Percentiles rank a stretch among this genome's conserved stretches.
Evolutionary conservation across 2,797 vertebrate species (phyloP).

Genomic region (Tiaroga cobitis): DNA sequence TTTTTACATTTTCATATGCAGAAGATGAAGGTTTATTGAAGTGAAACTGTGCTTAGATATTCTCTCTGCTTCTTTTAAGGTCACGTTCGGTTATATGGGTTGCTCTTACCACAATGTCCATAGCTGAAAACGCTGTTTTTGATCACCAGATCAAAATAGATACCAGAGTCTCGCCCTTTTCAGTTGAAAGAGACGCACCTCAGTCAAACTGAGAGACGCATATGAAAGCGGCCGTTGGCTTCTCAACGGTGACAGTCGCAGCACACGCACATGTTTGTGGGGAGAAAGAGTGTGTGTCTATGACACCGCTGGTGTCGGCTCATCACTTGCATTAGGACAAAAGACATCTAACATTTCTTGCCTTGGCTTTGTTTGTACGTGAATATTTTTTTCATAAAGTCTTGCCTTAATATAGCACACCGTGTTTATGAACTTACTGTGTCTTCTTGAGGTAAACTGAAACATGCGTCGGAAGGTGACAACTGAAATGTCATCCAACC

Average conservation of each 20-base stretch:
- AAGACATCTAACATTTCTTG: constrained; percentile 51
- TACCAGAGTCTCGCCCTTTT: constrained; percentile 62
- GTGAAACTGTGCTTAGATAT: constrained; percentile 57
- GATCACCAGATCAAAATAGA: constrained; percentile 71
- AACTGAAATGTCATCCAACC: constrained; percentile 38
- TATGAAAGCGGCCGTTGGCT: constrained; percentile 83
- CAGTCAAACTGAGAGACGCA: constrained; percentile 75
- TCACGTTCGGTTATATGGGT: constrained; percentile 53
- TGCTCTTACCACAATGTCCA: constrained; percentile 59
- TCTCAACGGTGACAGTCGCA: constrained; percentile 69
- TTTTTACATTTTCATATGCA: constrained; percentile 56
- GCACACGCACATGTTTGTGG: constrained; percentile 42
- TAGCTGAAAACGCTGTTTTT: constrained; percentile 68
- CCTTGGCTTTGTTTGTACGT: constrained; percentile 37
- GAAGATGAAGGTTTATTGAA: constrained; percentile 70
- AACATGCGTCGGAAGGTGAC: constrained; percentile 20
- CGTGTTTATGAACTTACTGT: constrained; percentile 28
- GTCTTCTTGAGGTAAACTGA: constrained; percentile 21
- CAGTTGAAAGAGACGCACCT: constrained; percentile 61
- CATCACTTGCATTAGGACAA: constrained; percentile 38
- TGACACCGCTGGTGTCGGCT: neutral
- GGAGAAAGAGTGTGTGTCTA: constrained; percentile 17
- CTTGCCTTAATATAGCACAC: constrained; percentile 43
- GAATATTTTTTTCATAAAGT: constrained; percentile 20
- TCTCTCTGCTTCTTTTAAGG: constrained; percentile 44